These are phyloP conservation scores for Bufo gargarizans DNA, from an alignment of 2,113 vertebrate species.

Conservation along the genomic window DNA sequence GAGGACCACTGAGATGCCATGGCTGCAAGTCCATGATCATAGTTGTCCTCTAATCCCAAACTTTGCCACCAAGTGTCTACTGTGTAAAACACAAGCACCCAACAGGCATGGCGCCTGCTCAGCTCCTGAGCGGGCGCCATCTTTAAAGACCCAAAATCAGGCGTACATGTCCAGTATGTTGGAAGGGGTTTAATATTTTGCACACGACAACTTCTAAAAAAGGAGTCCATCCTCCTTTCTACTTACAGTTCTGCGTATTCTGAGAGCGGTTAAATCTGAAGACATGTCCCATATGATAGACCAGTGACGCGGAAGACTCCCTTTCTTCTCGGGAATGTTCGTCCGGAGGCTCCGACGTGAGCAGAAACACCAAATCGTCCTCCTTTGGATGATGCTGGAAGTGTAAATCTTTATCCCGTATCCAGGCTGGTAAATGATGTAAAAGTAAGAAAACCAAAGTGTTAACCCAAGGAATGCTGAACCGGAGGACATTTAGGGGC, in stretches of 20 bases:
- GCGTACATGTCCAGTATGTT: too few species aligned
- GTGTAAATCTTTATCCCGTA: constrained; percentile 68
- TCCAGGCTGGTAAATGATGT: neutral
- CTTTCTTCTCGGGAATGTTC: constrained; percentile 61
- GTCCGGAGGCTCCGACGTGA: constrained; percentile 66
- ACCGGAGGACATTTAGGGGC: neutral
- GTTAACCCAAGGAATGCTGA: neutral
- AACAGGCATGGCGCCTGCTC: too few species aligned
- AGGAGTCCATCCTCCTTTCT: neutral
- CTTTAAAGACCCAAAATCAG: too few species aligned
- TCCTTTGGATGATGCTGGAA: constrained; percentile 81
- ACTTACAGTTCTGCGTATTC: constrained; percentile 64
- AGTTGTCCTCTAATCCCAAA: too few species aligned
- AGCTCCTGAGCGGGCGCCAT: too few species aligned
- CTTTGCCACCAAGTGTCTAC: too few species aligned
- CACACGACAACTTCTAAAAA: too few species aligned
- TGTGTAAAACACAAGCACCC: too few species aligned
- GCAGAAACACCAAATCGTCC: constrained; percentile 80
- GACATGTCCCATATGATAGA: constrained; percentile 72
- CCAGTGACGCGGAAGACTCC: fast-evolving
- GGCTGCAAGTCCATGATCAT: too few species aligned
- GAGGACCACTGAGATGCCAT: too few species aligned
- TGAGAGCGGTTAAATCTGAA: constrained; percentile 65
- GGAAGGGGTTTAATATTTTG: too few species aligned
- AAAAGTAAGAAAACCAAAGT: neutral